These are phyloP conservation scores for Maccullochella peelii DNA, from an alignment of 2,113 vertebrate species.

Conservation along the genomic window DNA sequence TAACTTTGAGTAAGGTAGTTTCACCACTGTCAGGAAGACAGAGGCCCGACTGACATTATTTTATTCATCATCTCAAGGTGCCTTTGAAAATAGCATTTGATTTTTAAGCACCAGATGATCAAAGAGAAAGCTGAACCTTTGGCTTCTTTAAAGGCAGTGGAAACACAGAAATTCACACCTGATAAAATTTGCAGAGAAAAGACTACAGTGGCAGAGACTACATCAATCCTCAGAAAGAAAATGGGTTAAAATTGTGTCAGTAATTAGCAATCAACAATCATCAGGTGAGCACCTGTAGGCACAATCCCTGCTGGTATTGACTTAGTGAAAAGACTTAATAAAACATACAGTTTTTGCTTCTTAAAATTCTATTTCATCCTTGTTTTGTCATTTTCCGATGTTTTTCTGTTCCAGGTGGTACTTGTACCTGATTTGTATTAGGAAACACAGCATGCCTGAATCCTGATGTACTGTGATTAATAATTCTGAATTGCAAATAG, in stretches of 20 bases:
- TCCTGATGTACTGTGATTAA: conserved; percentile 3
- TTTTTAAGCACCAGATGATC: not conserved
- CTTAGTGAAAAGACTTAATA: not conserved
- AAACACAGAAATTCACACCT: not conserved
- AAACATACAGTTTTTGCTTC: not conserved
- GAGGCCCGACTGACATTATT: not conserved
- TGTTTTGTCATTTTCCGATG: not conserved
- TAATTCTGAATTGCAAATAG: conserved; percentile 24
- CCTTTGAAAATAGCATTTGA: conserved; percentile 16
- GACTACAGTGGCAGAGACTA: not conserved
- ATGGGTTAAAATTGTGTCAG: conserved; percentile 4
- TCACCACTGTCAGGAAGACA: not conserved
- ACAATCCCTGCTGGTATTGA: conserved; percentile 18
- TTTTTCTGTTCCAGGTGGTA: not conserved
- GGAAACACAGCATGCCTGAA: not conserved
- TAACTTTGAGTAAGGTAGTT: not conserved
- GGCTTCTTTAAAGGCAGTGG: not conserved
- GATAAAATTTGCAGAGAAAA: not conserved
- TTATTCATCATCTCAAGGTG: conserved; percentile 3
- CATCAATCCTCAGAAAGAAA: not conserved
- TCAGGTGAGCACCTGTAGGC: conserved; percentile 9
- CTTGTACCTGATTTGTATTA: not conserved
- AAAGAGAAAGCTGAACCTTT: not conserved
- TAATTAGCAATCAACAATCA: conserved; percentile 59
- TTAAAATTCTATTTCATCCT: not conserved